A percentile compares a stretch with the other conserved stretches of the same genome.
Evolutionary conservation across 2,113 vertebrate species (phyloP).

Genomic region (Lethenteron reissneri): DNA sequence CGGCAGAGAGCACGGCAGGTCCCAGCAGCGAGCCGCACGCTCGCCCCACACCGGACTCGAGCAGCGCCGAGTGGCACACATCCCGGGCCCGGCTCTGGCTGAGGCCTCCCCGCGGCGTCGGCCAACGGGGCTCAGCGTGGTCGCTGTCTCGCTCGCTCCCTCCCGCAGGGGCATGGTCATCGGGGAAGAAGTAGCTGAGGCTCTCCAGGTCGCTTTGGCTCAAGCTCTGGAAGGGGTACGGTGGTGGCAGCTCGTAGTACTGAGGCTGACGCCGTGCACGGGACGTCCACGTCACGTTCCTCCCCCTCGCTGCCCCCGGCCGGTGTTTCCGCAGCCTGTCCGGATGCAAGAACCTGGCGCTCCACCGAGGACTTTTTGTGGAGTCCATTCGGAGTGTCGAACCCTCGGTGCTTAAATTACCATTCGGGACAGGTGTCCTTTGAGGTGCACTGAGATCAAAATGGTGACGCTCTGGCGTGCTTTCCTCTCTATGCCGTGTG

Average conservation of each 20-base stretch:
- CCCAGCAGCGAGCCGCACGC: conserved; percentile 28
- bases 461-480: too few relatives aligned
- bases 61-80: conserved; percentile 27
- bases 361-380: too few relatives aligned
- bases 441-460: too few relatives aligned
- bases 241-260: conserved; percentile 17
- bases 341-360: too few relatives aligned
- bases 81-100: conserved; percentile 28
- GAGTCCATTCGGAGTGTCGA: too few relatives aligned
- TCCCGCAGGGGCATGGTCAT: conserved; percentile 29
- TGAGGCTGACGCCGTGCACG: too few relatives aligned
- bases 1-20: conserved; percentile 25
- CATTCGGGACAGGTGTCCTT: too few relatives aligned
- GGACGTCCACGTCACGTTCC: too few relatives aligned
- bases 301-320: too few relatives aligned
- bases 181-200: conserved; percentile 39
- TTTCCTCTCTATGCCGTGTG: too few relatives aligned
- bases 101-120: conserved; percentile 31
- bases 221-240: conserved; percentile 16
- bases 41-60: conserved; percentile 28
- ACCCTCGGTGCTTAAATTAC: too few relatives aligned
- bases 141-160: background rate
- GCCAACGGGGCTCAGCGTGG: conserved; percentile 21
- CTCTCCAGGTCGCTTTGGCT: conserved; percentile 21
- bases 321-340: too few relatives aligned